A percentile compares a stretch with the other conserved stretches of the same genome.
These are phyloP conservation scores for Lithophane socia DNA, from an alignment of 2,888 invertebrate species.

Conservation along the genomic window DNA sequence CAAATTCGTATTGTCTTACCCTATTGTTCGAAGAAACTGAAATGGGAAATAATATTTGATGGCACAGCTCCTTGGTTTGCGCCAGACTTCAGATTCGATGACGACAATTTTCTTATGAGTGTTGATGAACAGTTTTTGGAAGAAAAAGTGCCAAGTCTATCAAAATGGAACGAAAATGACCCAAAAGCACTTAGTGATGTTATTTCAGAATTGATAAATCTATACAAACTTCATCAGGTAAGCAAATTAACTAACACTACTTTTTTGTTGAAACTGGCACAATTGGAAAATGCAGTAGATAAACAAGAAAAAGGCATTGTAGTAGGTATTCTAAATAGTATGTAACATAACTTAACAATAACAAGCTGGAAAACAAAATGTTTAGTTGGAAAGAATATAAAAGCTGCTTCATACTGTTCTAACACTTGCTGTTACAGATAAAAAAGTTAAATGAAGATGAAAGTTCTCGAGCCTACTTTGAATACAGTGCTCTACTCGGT, in stretches of 20 bases:
- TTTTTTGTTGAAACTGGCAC: background rate
- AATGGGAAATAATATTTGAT: slow-evolving; percentile 94
- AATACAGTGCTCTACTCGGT: slow-evolving; percentile 91
- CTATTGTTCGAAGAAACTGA: slow-evolving; percentile 92
- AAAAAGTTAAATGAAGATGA: slow-evolving; percentile 88
- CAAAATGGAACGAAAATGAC: slow-evolving; percentile 92
- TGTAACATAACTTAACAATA: background rate
- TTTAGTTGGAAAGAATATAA: background rate
- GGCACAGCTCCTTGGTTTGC: slow-evolving; percentile 91
- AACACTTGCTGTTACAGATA: slow-evolving; percentile 75
- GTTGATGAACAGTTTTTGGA: slow-evolving; percentile 89
- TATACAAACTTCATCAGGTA: slow-evolving; percentile 93
- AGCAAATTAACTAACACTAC: slow-evolving; percentile 35
- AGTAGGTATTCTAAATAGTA: background rate
- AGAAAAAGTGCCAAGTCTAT: slow-evolving; percentile 90
- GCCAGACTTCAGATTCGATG: slow-evolving; percentile 94
- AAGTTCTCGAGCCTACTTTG: slow-evolving; percentile 90
- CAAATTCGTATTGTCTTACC: slow-evolving; percentile 92
- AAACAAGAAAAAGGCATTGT: background rate
- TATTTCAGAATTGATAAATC: slow-evolving; percentile 90
- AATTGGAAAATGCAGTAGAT: background rate
- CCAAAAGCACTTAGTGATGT: slow-evolving; percentile 91
- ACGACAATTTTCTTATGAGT: slow-evolving; percentile 91
- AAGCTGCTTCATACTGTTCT: background rate
- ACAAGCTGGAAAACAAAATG: background rate